Evolutionary conservation across 2,797 vertebrate genomes (phyloP).

Genomic region (Sebastiscus albofasciatus): DNA sequence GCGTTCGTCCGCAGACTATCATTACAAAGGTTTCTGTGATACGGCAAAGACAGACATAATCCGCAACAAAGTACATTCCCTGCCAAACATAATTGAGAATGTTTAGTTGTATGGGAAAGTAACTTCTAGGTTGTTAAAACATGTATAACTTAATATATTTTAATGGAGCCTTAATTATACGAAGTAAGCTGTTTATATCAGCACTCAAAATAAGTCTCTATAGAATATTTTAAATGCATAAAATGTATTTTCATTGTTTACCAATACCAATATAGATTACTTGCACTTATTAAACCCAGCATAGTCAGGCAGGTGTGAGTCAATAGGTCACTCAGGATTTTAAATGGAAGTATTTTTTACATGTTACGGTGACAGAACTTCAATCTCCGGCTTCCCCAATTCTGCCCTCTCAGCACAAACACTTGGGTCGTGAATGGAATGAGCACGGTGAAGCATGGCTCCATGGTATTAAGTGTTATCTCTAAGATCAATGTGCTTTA

Average conservation of each 20-base stretch:
- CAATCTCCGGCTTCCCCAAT: not conserved
- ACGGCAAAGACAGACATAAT: too few relatives aligned
- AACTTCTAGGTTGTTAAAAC: not conserved
- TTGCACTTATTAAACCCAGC: not conserved
- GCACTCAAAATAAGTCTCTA: not conserved
- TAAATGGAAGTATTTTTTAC: not conserved
- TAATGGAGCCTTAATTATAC: not conserved
- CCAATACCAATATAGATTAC: not conserved
- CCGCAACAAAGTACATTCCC: too few relatives aligned
- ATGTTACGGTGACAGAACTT: not conserved
- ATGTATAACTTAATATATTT: not conserved
- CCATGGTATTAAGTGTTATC: conserved; percentile 33
- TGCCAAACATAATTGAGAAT: too few relatives aligned
- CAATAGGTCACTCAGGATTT: not conserved
- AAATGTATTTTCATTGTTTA: not conserved
- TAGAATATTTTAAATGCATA: not conserved
- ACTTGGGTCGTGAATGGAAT: not conserved
- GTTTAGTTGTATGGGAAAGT: too few relatives aligned
- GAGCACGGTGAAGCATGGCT: conserved; percentile 8
- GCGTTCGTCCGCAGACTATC: too few relatives aligned
- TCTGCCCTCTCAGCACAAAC: conserved; percentile 24
- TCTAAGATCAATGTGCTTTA: conserved; percentile 41
- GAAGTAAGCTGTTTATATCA: not conserved
- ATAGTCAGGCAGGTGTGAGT: not conserved
- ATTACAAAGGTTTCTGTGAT: too few relatives aligned